Base-by-base conservation (phyloP, 2,888 invertebrate genomes). In the Lagria hirta region DNA sequence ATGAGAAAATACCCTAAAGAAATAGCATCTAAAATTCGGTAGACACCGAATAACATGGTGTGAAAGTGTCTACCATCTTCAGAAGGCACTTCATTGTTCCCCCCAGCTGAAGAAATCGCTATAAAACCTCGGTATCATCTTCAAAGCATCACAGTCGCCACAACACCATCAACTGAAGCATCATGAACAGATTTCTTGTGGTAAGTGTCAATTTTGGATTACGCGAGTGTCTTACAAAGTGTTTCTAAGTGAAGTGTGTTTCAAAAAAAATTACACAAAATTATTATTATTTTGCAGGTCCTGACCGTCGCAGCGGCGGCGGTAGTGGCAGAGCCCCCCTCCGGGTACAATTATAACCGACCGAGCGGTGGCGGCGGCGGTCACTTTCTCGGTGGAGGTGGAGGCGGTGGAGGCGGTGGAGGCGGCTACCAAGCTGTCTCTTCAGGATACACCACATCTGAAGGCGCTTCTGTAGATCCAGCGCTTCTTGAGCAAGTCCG, bases 401-500 rank as follows among this genome's bases (percentile, higher is more conserved):
- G 58, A 23, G 61, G 58, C 41, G 51, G 52, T 48, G 54, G 55
- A 61, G 78, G 81, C 61, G 82, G 85, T 48, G 83, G 85, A 44
- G 84, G 86, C 53, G 84, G 84, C 61, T 86, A 84, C 76, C 81
- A 80, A 54, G 81, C 85, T 55, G 88, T 88, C 38, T 81, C 86
- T 58, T 80, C 83, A 55, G 89, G 89, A 55, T 82, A 80, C 75
- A 86, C 86, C 70, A 87, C 88, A 60, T 85, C 80, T 59, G 90
- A 90, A 69, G 90, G 90, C 51, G 86, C 86, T 62, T 80, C 84
- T 71, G 88, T 90, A 57, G 89, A 90, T 73, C 76, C 79, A 18
- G 83, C 83, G 52, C 81, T 90, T 55, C 79, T 90, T 53, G 89
- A 90, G 65, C 87, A 89, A 73, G 83, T 90, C 65, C 83, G 88